phyloP scores from a whole-genome alignment of 2,888 invertebrate genomes.

The Trachelus troglodyta region DNA sequence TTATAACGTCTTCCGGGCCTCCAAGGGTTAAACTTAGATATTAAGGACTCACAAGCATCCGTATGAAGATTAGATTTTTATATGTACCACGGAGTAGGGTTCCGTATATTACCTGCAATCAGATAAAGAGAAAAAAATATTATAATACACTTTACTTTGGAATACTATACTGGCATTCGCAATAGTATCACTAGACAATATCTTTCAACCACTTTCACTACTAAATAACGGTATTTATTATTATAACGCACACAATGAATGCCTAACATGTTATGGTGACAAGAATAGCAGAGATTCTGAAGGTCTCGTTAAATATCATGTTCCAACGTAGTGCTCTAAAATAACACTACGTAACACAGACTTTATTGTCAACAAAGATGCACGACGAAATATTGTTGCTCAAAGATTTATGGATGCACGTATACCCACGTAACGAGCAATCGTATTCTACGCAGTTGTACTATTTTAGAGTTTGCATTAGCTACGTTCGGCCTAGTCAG shows the following conservation, averaged over 20 bases:
- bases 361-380: not conserved
- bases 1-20: no score
- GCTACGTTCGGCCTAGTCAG: not conserved
- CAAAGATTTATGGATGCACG: not conserved
- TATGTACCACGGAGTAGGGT: not conserved
- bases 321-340: not conserved
- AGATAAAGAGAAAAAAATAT: not conserved
- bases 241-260: not conserved
- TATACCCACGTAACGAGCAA: not conserved
- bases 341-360: not conserved
- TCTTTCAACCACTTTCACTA: not conserved
- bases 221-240: not conserved
- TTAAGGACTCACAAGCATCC: not conserved
- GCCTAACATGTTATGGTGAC: not conserved
- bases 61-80: not conserved
- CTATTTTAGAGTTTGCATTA: not conserved
- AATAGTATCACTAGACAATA: not conserved
- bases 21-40: no score
- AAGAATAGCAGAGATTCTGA: not conserved
- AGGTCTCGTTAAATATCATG: not conserved
- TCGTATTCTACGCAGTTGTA: not conserved
- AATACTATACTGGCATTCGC: not conserved
- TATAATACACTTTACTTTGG: not conserved
- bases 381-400: not conserved
- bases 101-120: not conserved